phyloP scores from a whole-genome alignment of 2,888 invertebrate species.

The Mantis religiosa region DNA sequence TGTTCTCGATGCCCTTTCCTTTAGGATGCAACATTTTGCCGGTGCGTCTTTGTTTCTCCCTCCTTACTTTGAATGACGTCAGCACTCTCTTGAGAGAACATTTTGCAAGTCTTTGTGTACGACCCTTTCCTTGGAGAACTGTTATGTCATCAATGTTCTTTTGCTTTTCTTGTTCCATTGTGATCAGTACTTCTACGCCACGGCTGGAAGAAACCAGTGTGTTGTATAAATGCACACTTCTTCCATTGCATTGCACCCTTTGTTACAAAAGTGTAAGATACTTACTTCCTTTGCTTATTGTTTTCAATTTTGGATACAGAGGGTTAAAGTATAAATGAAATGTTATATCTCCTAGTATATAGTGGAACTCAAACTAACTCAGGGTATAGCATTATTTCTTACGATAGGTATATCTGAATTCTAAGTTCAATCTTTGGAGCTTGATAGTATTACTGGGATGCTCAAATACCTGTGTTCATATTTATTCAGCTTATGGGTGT shows the following conservation, averaged over 20 bases:
- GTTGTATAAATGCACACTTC: neutral
- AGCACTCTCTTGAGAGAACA: neutral
- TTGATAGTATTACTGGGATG: too few relatives aligned
- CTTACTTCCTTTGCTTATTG: neutral
- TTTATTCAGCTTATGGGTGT: too few relatives aligned
- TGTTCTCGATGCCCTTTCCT: neutral
- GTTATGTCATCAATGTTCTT: neutral
- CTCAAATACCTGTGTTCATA: too few relatives aligned
- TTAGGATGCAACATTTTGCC: neutral
- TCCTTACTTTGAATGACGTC: neutral
- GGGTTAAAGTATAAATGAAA: too few relatives aligned
- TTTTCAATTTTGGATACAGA: neutral
- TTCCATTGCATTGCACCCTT: neutral
- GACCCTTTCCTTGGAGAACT: neutral
- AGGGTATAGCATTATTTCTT: too few relatives aligned
- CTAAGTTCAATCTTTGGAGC: too few relatives aligned
- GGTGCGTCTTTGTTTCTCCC: neutral
- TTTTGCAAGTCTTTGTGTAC: neutral
- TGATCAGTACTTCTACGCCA: neutral
- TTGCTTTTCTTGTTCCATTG: neutral
- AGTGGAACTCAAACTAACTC: too few relatives aligned
- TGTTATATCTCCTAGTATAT: too few relatives aligned
- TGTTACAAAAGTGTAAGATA: neutral
- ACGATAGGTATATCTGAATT: too few relatives aligned
- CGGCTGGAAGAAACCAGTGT: neutral